Evolutionary conservation across 2,888 invertebrate species (phyloP).

Genomic region (Odontomyia ornata): DNA sequence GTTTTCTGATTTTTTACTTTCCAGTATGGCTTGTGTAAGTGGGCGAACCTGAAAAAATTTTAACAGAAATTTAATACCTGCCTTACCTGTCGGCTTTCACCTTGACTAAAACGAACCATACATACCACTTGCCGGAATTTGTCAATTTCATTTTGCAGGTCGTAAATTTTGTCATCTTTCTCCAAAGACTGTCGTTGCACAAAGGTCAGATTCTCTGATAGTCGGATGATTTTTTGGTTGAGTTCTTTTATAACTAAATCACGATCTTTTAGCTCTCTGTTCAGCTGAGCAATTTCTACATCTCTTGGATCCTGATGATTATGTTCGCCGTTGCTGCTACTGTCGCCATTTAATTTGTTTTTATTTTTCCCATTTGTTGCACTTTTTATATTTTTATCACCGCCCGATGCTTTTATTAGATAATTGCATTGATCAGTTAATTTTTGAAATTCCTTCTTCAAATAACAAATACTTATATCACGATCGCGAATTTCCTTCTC

Average conservation of each 20-base stretch:
- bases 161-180: conserved; percentile 80
- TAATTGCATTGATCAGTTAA: conserved; percentile 48
- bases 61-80: neutral
- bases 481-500: conserved; percentile 54
- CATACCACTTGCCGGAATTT: conserved; percentile 81
- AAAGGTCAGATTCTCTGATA: conserved; percentile 56
- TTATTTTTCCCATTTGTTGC: neutral
- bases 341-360: neutral
- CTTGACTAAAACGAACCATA: neutral
- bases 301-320: conserved; percentile 40
- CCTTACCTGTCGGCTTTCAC: neutral
- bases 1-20: conserved; percentile 64
- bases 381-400: conserved; percentile 17
- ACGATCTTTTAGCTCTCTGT: conserved; percentile 54
- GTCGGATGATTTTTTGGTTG: conserved; percentile 56
- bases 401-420: conserved; percentile 14
- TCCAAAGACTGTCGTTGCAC: conserved; percentile 63
- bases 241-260: conserved; percentile 55
- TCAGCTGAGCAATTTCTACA: conserved; percentile 51
- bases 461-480: conserved; percentile 52
- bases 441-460: conserved; percentile 51
- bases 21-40: conserved; percentile 73
- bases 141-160: conserved; percentile 85
- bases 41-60: conserved; percentile 63
- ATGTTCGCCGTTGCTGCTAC: conserved; percentile 13